Evolutionary conservation across 2,113 vertebrate genomes (phyloP), one percentile per base, ranked within the genome.

Genomic region (Micronycteris hirsuta): DNA sequence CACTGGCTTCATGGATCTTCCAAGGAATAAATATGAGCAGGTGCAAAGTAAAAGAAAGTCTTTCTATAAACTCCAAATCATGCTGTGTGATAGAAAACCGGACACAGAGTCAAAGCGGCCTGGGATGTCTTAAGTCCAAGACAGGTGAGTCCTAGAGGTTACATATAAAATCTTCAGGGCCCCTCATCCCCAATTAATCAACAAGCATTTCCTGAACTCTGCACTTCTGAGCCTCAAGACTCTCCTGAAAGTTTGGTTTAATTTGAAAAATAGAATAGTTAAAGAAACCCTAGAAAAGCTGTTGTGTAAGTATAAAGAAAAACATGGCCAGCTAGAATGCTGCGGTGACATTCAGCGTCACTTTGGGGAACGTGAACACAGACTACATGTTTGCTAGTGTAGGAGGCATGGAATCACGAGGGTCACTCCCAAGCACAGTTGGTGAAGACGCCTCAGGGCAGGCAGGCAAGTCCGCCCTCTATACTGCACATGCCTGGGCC

Each of bases 261-360:
- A 88, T 88, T 89, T 93, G 81, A 83, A 96, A 94, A 89, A 77
- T 7, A 87, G 9, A 22, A 31, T 17, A 84, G n/a, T 77, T 31
- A 89, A 52, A 76, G 36, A 81, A 96, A 81, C 5, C 28, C 67
- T n/a, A 10, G n/a, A 63, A 81, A 49, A 82, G 12, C 24, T 19
- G 20, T 12, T 84, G 1, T 22, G 15, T 19, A 38, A 71, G 16
- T 33, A 16, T 17, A 80, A 47, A 82, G 28, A 54, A 38, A 85
- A 89, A 76, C 73, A 63, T 16, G 86, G 74, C n/a, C 82, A 65
- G 74, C 14, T 74, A 71, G 80, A 84, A 80, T 9, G 17, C 36
- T 36, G 12, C 7, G 4, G 28, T 68, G 31, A 89, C 81, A 78
- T 63, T 17, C 41, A 94, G 24, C 43, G 28, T 93, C 67, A 68